Evolutionary conservation across 1,140 invertebrate species (phyloP).

Genomic region (Megathymus violae): DNA sequence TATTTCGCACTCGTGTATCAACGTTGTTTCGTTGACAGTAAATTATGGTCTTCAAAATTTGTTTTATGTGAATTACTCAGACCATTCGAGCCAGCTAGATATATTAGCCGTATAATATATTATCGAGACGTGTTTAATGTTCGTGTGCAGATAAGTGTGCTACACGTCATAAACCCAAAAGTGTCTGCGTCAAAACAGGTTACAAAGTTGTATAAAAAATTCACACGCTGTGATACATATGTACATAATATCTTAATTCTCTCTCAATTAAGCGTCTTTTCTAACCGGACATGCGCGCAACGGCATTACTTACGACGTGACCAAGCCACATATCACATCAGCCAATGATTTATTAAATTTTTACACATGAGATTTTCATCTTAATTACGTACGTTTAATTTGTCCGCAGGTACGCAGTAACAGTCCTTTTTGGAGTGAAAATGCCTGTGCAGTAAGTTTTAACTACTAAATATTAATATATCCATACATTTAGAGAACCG

Average conservation of each 20-base stretch:
- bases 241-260: slow-evolving; percentile 64
- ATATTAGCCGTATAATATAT: slow-evolving; percentile 19
- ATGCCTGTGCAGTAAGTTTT: slow-evolving; percentile 22
- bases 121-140: slow-evolving; percentile 12
- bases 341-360: slow-evolving; percentile 66
- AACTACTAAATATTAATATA: slow-evolving; percentile 25
- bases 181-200: slow-evolving; percentile 42
- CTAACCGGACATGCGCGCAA: slow-evolving; percentile 57
- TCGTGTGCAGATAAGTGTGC: slow-evolving; percentile 8
- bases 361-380: slow-evolving; percentile 49
- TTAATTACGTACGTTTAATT: slow-evolving; percentile 53
- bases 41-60: slow-evolving; percentile 32
- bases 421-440: slow-evolving; percentile 32
- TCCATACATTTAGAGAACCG: slow-evolving; percentile 10
- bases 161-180: slow-evolving; percentile 42
- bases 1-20: slow-evolving; percentile 27
- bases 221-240: slow-evolving; percentile 67
- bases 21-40: slow-evolving; percentile 23
- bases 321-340: slow-evolving; percentile 57
- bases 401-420: slow-evolving; percentile 45
- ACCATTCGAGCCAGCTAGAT: slow-evolving; percentile 10
- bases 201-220: slow-evolving; percentile 57
- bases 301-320: slow-evolving; percentile 71
- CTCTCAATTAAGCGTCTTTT: slow-evolving; percentile 73
- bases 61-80: slow-evolving; percentile 32